Percentiles rank a stretch among this genome's conserved stretches.
Evolutionary conservation across 2,113 vertebrate species (phyloP).

Genomic region (Nothoprocta perdicaria): DNA sequence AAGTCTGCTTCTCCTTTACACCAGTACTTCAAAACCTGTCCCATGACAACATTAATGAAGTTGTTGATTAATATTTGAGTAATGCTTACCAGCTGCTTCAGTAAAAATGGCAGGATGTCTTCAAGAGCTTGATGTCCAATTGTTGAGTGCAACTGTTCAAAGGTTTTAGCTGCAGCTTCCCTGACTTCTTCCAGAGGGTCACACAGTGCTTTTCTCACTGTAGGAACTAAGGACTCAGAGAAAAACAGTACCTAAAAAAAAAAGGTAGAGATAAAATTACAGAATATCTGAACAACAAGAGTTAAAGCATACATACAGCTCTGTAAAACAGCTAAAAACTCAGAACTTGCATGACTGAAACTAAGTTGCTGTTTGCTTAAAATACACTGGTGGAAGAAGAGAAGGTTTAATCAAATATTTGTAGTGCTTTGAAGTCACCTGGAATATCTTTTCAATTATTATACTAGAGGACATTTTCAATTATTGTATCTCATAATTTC

Average conservation of each 20-base stretch:
- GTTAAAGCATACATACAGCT: rapidly evolving
- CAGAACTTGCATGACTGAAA: not conserved
- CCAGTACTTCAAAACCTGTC: conserved; percentile 22
- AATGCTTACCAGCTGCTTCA: conserved; percentile 91
- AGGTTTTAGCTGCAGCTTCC: conserved; percentile 97
- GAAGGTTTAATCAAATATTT: not conserved
- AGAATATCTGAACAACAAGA: not conserved
- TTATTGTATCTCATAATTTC: not conserved
- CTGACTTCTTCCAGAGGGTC: conserved; percentile 96
- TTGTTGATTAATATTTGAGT: not conserved
- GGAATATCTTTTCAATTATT: not conserved
- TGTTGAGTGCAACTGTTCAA: conserved; percentile 97
- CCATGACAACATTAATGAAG: not conserved
- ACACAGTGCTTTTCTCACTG: conserved; percentile 94
- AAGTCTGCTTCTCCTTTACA: not conserved
- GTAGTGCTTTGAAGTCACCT: not conserved
- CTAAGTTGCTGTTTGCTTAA: not conserved
- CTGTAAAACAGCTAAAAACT: not conserved
- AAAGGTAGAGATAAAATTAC: not conserved
- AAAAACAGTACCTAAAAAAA: conserved; percentile 90
- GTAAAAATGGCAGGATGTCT: conserved; percentile 92
- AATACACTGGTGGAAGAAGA: not conserved
- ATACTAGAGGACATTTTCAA: not conserved
- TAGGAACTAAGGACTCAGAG: conserved; percentile 95
- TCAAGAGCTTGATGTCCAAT: conserved; percentile 97